phyloP scores from a whole-genome alignment of 2,797 vertebrate genomes.

The Chelidonichthys spinosus region DNA sequence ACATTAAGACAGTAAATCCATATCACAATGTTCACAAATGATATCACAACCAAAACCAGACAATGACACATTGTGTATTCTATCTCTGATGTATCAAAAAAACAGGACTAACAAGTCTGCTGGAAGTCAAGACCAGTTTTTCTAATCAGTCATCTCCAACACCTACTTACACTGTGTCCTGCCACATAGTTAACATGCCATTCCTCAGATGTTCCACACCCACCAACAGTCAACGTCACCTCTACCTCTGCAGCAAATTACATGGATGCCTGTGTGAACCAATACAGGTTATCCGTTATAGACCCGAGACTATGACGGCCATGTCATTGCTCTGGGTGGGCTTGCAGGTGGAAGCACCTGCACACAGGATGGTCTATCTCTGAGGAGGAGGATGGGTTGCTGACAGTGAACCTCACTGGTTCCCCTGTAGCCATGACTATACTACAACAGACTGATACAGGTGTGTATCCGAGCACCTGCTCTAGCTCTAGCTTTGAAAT shows the following conservation, averaged over 20 bases:
- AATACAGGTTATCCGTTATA: neutral
- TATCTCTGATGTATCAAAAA: slow-evolving; percentile 7
- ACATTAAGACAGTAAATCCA: neutral
- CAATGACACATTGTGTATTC: neutral
- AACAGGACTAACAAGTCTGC: slow-evolving; percentile 32
- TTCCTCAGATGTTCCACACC: slow-evolving; percentile 54
- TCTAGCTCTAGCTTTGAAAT: slow-evolving; percentile 2
- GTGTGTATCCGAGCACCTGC: slow-evolving; percentile 40
- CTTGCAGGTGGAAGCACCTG: neutral
- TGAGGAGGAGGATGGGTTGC: neutral
- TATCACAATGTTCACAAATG: neutral
- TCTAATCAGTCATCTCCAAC: slow-evolving; percentile 37
- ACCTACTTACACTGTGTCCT: slow-evolving; percentile 45
- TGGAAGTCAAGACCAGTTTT: slow-evolving; percentile 14
- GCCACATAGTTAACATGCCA: slow-evolving; percentile 65
- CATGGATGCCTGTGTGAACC: neutral
- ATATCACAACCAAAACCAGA: neutral
- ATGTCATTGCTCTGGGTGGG: neutral
- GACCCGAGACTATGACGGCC: neutral
- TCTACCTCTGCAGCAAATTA: slow-evolving; percentile 10
- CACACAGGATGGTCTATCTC: neutral
- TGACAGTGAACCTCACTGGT: neutral
- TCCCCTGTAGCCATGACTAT: neutral
- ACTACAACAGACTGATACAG: neutral
- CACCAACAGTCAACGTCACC: slow-evolving; percentile 34